These are phyloP conservation scores for Barbus barbus DNA, from an alignment of 2,113 vertebrate genomes.

Conservation along the genomic window DNA sequence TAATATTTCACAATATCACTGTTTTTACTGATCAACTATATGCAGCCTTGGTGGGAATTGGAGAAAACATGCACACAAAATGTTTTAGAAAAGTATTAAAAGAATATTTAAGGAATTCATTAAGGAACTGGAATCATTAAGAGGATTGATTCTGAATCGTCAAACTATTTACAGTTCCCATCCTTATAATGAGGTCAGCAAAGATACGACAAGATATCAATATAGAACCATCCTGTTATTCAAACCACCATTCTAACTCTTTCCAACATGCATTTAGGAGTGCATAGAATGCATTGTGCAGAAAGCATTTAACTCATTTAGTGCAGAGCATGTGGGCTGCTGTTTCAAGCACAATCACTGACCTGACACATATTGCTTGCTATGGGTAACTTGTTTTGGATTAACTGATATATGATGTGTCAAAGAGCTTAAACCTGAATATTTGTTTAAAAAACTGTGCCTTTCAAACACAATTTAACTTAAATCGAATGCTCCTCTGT, in stretches of 20 bases:
- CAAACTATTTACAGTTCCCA: not conserved
- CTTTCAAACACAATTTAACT: not conserved
- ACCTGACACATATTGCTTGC: constrained; percentile 17
- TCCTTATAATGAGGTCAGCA: not conserved
- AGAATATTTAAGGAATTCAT: not conserved
- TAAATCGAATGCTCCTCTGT: not conserved
- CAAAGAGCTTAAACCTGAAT: not conserved
- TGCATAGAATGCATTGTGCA: not conserved
- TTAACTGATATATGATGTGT: constrained; percentile 25
- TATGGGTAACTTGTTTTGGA: not conserved
- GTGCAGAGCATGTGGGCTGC: not conserved
- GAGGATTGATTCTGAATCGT: not conserved
- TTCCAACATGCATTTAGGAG: not conserved
- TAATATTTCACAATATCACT: not conserved
- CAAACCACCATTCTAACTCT: not conserved
- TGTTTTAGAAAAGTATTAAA: not conserved
- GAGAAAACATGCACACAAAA: not conserved
- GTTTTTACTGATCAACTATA: not conserved
- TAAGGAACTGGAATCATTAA: not conserved
- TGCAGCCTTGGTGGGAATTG: not conserved
- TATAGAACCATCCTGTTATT: constrained; percentile 16
- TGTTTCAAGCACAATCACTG: not conserved
- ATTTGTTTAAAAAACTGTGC: not conserved
- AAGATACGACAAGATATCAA: not conserved
- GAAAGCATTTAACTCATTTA: not conserved